Conservation (phyloP, 2,888 invertebrate genomes). For the Coronaproctus castanopsis region DNA sequence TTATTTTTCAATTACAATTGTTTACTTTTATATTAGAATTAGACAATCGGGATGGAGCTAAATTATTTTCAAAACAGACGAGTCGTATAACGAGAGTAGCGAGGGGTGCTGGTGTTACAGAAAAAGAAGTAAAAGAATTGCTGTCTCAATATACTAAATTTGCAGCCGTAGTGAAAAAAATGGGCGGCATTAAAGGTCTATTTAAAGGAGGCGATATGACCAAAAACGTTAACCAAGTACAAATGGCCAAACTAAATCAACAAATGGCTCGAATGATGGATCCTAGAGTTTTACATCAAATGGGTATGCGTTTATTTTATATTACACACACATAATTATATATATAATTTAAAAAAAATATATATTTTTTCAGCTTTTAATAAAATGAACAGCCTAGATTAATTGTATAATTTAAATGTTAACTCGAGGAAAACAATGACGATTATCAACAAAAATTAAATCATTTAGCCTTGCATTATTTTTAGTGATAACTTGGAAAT, state of each 20-base stretch:
- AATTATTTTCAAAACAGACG: slow-evolving; percentile 81
- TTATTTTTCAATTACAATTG: no score
- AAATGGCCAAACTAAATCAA: slow-evolving; percentile 97
- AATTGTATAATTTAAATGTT: no score
- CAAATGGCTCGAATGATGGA: slow-evolving; percentile 99
- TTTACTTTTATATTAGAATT: no score
- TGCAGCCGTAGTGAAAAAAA: slow-evolving; percentile 97
- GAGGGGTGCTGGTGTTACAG: slow-evolving; percentile 81
- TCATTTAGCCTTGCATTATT: no score
- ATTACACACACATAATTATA: not conserved
- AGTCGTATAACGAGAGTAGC: slow-evolving; percentile 67
- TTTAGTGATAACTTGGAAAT: no score
- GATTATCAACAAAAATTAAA: no score
- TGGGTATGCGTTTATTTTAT: slow-evolving; percentile 33
- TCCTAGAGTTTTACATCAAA: slow-evolving; percentile 88
- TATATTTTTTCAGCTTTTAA: not conserved
- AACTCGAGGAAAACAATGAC: no score
- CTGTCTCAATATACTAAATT: slow-evolving; percentile 97
- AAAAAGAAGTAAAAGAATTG: slow-evolving; percentile 88
- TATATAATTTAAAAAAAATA: not conserved
- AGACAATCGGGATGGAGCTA: slow-evolving; percentile 87
- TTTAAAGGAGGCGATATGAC: slow-evolving; percentile 98
- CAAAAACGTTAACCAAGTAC: slow-evolving; percentile 93
- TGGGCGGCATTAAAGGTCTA: slow-evolving; percentile 98
- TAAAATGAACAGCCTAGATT: not conserved